These are phyloP conservation scores for Ploceus nigricollis DNA, from an alignment of 2,113 vertebrate species.

Conservation along the genomic window DNA sequence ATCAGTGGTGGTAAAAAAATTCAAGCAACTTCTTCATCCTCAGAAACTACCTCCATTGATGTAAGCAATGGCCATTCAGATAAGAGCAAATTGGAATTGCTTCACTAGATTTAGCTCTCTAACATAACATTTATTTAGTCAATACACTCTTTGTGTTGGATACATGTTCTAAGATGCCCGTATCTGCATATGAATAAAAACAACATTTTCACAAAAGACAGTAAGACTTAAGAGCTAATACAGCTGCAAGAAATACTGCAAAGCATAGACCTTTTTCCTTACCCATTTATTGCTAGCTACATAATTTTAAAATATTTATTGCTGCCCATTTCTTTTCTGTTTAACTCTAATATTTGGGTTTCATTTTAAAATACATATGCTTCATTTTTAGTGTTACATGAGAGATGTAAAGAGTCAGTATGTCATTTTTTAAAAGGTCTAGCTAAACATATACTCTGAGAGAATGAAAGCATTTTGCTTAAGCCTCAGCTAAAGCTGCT, in stretches of 20 bases:
- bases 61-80: not conserved
- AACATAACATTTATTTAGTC: not conserved
- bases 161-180: not conserved
- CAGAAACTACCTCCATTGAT: not conserved
- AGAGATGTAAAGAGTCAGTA: not conserved
- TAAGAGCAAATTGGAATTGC: not conserved
- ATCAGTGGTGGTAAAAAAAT: not conserved
- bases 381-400: not conserved
- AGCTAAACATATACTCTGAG: not conserved
- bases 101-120: not conserved
- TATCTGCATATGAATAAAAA: not conserved
- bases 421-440: not conserved
- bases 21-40: not conserved
- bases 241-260: not conserved
- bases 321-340: not conserved
- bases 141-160: rapidly evolving
- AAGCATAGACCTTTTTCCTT: not conserved
- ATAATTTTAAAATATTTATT: not conserved
- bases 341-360: not conserved
- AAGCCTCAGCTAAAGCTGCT: not conserved
- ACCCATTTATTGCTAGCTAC: not conserved
- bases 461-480: not conserved
- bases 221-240: not conserved
- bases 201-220: not conserved
- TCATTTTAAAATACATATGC: not conserved